Evolutionary conservation across 2,888 invertebrate genomes (phyloP).

Genomic region (Brenthis hecate): DNA sequence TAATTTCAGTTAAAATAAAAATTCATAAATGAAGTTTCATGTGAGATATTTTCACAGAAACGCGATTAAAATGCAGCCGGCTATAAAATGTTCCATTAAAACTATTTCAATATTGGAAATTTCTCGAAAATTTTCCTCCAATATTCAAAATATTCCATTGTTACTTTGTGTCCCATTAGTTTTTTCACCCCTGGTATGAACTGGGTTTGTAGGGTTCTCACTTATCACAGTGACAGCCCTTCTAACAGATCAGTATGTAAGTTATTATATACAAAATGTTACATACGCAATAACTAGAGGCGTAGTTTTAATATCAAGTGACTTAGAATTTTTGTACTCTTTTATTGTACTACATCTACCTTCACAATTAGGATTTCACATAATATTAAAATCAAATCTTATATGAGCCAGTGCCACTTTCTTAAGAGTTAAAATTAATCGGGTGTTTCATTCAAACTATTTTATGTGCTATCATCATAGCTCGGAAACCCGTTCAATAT

Average conservation of each 20-base stretch:
- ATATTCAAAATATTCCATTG: constrained; percentile 34
- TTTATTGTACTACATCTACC: too few relatives aligned
- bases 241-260: not conserved
- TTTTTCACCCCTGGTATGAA: constrained; percentile 31
- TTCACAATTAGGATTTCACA: too few relatives aligned
- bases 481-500: too few relatives aligned
- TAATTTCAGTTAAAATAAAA: not conserved
- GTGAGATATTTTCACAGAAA: constrained; percentile 12
- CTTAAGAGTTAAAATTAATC: too few relatives aligned
- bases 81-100: constrained; percentile 18
- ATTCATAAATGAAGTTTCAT: constrained; percentile 1
- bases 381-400: too few relatives aligned
- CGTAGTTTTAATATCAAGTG: too few relatives aligned
- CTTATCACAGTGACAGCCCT: not conserved
- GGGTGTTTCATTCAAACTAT: too few relatives aligned
- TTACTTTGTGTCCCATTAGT: constrained; percentile 36
- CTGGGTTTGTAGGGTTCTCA: constrained; percentile 4
- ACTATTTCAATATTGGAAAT: constrained; percentile 34
- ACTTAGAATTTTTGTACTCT: too few relatives aligned
- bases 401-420: too few relatives aligned
- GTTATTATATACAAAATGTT: too few relatives aligned
- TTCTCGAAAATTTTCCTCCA: constrained; percentile 28
- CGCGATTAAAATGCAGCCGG: constrained; percentile 8
- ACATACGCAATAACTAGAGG: too few relatives aligned
- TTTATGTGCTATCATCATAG: too few relatives aligned